Base-by-base conservation (phyloP, 1,140 invertebrate genomes). In the Drosophila kikkawai region DNA sequence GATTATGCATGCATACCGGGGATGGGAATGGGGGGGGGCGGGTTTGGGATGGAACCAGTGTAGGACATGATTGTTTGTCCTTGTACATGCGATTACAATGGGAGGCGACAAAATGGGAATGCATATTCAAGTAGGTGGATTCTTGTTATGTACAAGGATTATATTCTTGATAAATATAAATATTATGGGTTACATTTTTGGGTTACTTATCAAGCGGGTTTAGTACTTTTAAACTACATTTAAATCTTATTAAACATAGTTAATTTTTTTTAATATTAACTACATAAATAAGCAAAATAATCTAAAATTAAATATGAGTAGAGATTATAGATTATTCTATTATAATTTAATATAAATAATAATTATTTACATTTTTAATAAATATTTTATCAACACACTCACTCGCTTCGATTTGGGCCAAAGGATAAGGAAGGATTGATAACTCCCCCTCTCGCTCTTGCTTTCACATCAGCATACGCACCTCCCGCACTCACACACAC, bases 391-490 rank as follows among this genome's bases (percentile, higher is more conserved):
- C 13, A 47, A 22, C 12, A 34, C 29, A 22, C 32, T 36, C 26
- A 22, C 3, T 15, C 36, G 22, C 17, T 44, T 53, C 47, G 39
- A 69, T 69, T 69, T 53, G 67, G 66, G 32, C n/a, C 48, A 66
- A 51, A 67, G 61, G 61, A 66, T n/a, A n/a, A n/a, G n/a, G n/a
- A n/a, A n/a, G n/a, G 29, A 66, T 69, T 65, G 67, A 66, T 66
- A 34, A 47, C 59, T 19, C 29, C 12, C 17, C 39, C 47, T 17
- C 47, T 17, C 15, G 4, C 19, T 19, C 36, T 17, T 15, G 1
- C 15, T 32, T 41, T 29, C 5, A 26, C 26, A 26, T 12, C 56
- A 44, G 13, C 26, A 15, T 29, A 6, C 32, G 11, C 15, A 29
- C 9, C 50, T 6, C 4, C 15, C 22, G 13, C 47, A 26, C 45